A percentile compares a stretch with the other conserved stretches of the same genome.
phyloP scores from a whole-genome alignment of 1,140 invertebrate genomes.

The Pentalonia nigronervosa region DNA sequence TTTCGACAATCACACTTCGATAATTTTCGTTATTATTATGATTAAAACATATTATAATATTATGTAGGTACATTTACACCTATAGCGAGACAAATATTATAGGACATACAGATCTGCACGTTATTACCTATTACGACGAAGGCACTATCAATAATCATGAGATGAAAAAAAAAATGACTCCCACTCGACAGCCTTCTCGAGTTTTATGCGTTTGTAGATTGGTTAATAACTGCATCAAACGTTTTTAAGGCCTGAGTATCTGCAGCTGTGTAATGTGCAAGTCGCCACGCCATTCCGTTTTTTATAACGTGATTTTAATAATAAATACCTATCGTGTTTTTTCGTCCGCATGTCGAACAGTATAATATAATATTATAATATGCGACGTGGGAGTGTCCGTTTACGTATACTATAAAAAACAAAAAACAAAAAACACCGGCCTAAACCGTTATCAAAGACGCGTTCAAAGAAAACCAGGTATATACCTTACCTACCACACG shows the following conservation, averaged over 20 bases:
- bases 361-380: background rate
- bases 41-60: background rate
- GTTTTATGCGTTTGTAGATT: background rate
- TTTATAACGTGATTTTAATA: background rate
- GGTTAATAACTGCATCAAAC: background rate
- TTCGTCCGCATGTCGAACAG: background rate
- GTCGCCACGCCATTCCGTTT: background rate
- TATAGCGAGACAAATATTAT: background rate
- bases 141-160: background rate
- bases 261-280: background rate
- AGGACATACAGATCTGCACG: background rate
- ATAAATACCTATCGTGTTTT: background rate
- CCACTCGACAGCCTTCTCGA: background rate
- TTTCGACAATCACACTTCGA: background rate
- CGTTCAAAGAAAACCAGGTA: background rate
- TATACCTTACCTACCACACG: too few species aligned
- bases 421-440: background rate
- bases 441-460: slow-evolving; percentile 3
- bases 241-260: background rate
- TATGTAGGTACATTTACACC: background rate
- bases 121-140: background rate
- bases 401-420: background rate
- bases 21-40: background rate
- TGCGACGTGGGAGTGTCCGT: background rate
- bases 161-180: background rate